Base-by-base conservation (phyloP, 2,888 invertebrate genomes). In the Meghimatium bilineatum region DNA sequence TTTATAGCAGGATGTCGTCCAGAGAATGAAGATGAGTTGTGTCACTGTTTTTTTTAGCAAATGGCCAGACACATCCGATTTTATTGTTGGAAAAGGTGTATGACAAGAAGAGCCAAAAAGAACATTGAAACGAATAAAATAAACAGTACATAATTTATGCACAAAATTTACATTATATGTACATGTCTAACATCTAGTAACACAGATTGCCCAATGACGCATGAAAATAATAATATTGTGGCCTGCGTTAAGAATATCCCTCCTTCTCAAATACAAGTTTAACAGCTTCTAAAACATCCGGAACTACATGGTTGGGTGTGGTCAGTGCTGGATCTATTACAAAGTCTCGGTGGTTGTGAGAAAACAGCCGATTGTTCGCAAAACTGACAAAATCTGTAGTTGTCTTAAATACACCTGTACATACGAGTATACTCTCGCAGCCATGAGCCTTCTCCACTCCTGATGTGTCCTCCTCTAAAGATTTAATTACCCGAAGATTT, bases 281-380 rank as follows among this genome's bases (percentile, higher is more conserved):
- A 36, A 96, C 95, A 8, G 95, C 96, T 86, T 95, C 94, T 29
- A 94, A 93, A 32, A 95, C 95, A 91, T 95, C 95, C 85, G 94
- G 92, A 34, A 95, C 95, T 52, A 95, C 93, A 88, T 94, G 94
- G 63, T 93, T 94, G 14, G 95, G 95, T 86, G 95, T 94, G 86
- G 95, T 94, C 1, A 95, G 91, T 10, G 89, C 88, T 0, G 90
- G 90, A 84, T 89, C 94, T 92, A 90, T 94, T 34, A 92, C 91
- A 91, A 95, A 95, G 90, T 95, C 95, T 83, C 95, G 91, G 36
- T 95, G 95, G 87, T 94, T 94, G 90, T 95, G 95, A 86, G 95
- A 94, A 52, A 89, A 89, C 12, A 89, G 79, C 17, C 87, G 85
- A 38, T 93, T 90, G 75, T 93, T 94, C 34, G 78, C 36, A 83